phyloP scores from a whole-genome alignment of 2,113 vertebrate genomes.

The Trematomus loennbergii region DNA sequence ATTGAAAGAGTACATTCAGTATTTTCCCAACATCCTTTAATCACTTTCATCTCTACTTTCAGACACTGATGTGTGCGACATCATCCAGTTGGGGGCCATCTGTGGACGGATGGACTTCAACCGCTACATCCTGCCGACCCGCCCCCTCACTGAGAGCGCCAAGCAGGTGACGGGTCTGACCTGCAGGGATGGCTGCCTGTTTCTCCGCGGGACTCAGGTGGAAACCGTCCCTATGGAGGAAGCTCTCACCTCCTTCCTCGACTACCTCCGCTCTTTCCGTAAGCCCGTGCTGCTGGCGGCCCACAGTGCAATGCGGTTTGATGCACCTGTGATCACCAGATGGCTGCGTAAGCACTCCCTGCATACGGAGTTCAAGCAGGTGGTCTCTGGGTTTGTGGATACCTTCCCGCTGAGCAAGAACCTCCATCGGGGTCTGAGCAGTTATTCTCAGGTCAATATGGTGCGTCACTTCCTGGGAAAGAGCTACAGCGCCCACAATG shows the following conservation, averaged over 20 bases:
- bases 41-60: neutral
- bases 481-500: too few species aligned
- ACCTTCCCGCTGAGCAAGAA: constrained; percentile 66
- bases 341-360: constrained; percentile 54
- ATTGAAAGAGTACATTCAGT: too few species aligned
- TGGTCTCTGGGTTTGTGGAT: constrained; percentile 71
- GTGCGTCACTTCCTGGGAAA: too few species aligned
- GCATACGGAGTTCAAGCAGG: constrained; percentile 40
- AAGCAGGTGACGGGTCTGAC: constrained; percentile 68
- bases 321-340: constrained; percentile 69
- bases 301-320: constrained; percentile 73
- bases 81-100: constrained; percentile 79
- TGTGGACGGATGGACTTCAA: constrained; percentile 63
- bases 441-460: constrained; percentile 18
- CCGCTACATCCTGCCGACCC: constrained; percentile 66
- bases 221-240: constrained; percentile 36
- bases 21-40: neutral
- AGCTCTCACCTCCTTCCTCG: constrained; percentile 67
- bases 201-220: accelerated
- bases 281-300: constrained; percentile 72
- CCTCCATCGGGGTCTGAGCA: neutral
- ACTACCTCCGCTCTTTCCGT: constrained; percentile 68
- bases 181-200: neutral
- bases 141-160: constrained; percentile 32
- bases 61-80: constrained; percentile 69